Evolutionary conservation across 1,140 invertebrate genomes (phyloP).

Genomic region (Lucilia cuprina): DNA sequence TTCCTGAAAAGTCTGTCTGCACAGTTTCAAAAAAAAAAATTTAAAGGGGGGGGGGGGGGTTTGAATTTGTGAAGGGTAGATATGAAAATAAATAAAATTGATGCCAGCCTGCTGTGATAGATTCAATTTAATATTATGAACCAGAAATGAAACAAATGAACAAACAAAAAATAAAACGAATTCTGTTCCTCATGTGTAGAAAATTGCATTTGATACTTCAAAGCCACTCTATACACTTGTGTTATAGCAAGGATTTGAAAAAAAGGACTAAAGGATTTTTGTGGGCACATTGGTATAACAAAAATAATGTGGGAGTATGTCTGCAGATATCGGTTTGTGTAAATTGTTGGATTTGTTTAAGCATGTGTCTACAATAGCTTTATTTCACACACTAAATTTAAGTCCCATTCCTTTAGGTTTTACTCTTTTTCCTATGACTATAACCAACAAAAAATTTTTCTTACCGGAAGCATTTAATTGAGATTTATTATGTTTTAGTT

Average conservation of each 20-base stretch:
- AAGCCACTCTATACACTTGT: not conserved
- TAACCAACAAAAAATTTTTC: not conserved
- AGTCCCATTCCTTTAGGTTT: not conserved
- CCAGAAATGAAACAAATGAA: slow-evolving; percentile 2
- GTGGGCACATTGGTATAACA: not conserved
- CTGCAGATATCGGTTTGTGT: too few species aligned
- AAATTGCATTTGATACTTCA: not conserved
- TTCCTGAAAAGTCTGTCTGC: slow-evolving; percentile 20
- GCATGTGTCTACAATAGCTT: slow-evolving; percentile 28
- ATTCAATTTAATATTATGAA: slow-evolving; percentile 32
- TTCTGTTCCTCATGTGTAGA: not conserved
- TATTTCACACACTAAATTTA: slow-evolving; percentile 33
- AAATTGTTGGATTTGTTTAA: not conserved
- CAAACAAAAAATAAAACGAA: slow-evolving; percentile 1
- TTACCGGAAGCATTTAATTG: slow-evolving; percentile 25
- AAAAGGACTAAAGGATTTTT: slow-evolving; percentile 5
- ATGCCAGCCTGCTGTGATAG: slow-evolving; percentile 29
- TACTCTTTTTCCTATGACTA: not conserved
- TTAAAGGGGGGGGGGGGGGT: too few species aligned
- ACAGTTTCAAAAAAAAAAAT: not conserved
- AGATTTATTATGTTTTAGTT: slow-evolving; percentile 30
- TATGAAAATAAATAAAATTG: slow-evolving; percentile 31
- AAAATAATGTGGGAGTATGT: not conserved
- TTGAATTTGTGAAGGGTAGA: too few species aligned
- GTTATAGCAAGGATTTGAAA: not conserved